Base-by-base conservation (phyloP, 1,140 invertebrate species). In the Drosophila tristis region DNA sequence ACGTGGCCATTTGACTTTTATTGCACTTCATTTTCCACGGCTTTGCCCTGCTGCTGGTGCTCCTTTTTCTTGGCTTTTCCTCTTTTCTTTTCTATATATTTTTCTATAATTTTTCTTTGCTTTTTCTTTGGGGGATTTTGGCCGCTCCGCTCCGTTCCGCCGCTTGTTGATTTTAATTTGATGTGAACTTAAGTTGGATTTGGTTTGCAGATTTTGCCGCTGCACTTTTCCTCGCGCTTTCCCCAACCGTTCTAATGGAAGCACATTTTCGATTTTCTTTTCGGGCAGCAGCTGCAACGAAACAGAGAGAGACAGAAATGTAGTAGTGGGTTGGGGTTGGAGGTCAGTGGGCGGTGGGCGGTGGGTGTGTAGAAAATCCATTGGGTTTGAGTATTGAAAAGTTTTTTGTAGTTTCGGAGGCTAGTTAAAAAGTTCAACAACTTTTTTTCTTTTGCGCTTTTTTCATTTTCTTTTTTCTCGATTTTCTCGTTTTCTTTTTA, bases 1-100 rank as follows among this genome's bases (percentile, higher is more conserved):
- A 81, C 89, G 84, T 91, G 85, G 78, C 82, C 84, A 91, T 91
- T 91, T 89, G 84, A 91, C 85, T 90, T 90, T 90, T 90, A 90
- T 90, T 90, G 80, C 86, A 90, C 85, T 90, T 90, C 73, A 80
- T 90, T 82, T 82, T 89, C 74, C 58, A 50, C 59, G 56, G 35
- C 11, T 39, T 39, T 39, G 4, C 35, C 35, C 5, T 49, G 23
- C 44, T 20, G 20, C 23, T 25, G 23, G 1, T 26, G 9, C 39
- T 54, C 29, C 59, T 78, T 84, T 62, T 74, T 50, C 60, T 66
- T 70, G 31, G 44, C 20, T 49, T 63, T 62, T 50, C 23, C 47
- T 16, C 9, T 54, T 54, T 55, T 13, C 3, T 13, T 39, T 39
- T 4, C 35, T 29, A 55, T 45, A 35, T 44, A 62, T 73, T 53